Evolutionary conservation across 2,113 vertebrate species (phyloP).

Genomic region (Pollachius pollachius): DNA sequence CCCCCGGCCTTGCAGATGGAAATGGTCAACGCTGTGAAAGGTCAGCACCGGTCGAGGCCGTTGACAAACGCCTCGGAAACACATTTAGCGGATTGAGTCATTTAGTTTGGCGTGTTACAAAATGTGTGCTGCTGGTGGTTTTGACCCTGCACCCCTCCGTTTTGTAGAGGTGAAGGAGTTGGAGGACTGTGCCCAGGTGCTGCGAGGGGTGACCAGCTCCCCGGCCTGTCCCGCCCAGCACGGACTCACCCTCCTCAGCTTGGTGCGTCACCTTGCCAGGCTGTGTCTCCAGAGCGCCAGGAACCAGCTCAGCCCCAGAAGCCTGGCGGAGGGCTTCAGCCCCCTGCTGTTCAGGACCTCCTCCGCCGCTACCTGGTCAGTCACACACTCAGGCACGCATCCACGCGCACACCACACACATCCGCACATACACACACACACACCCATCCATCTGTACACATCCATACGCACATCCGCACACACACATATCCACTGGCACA

Average conservation of each 20-base stretch:
- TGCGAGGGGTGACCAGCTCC: conserved; percentile 82
- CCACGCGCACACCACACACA: no score
- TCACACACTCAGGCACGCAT: no score
- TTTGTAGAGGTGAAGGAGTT: conserved; percentile 82
- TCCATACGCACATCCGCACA: no score
- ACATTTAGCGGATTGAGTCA: no score
- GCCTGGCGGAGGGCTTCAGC: conserved; percentile 86
- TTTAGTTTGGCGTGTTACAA: no score
- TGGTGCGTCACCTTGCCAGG: conserved; percentile 89
- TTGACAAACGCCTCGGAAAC: no score
- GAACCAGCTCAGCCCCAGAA: conserved; percentile 82
- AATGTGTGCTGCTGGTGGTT: no score
- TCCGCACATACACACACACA: neutral
- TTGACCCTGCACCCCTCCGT: neutral
- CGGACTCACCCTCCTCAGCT: conserved; percentile 89
- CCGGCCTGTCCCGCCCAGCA: conserved; percentile 85
- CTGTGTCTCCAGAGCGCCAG: conserved; percentile 81
- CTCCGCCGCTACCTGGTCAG: neutral
- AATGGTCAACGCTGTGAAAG: conserved; percentile 84
- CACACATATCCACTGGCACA: no score
- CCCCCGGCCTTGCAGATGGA: conserved; percentile 83
- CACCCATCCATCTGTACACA: no score
- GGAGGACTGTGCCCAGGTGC: conserved; percentile 84
- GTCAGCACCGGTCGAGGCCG: conserved; percentile 58
- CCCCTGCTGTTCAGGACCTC: conserved; percentile 82